These are phyloP conservation scores for Conchocele bisecta DNA, from an alignment of 2,888 invertebrate genomes.

Conservation along the genomic window DNA sequence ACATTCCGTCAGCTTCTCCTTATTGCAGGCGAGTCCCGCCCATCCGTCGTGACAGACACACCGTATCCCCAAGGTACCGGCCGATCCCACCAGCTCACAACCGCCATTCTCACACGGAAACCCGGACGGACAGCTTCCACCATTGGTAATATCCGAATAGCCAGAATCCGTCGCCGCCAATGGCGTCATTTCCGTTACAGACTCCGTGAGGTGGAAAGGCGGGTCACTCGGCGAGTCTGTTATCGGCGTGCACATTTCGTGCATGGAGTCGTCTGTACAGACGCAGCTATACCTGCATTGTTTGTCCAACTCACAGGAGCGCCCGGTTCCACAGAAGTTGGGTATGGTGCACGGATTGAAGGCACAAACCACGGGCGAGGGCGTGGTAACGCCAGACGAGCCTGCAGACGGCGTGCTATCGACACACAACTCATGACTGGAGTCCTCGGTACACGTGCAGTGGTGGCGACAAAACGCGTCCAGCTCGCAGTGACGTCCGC, in stretches of 20 bases:
- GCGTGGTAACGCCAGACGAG: conserved; percentile 14
- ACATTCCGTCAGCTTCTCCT: conserved; percentile 6
- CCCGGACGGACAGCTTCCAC: neutral
- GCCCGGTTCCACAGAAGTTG: conserved; percentile 24
- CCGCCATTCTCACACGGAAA: conserved; percentile 13
- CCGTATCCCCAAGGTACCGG: too few relatives aligned
- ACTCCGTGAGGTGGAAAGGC: neutral
- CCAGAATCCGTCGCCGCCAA: neutral
- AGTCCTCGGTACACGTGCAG: conserved; percentile 22
- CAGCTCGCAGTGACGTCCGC: conserved; percentile 32
- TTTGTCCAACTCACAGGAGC: conserved; percentile 22
- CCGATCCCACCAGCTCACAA: too few relatives aligned
- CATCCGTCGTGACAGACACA: conserved; percentile 23
- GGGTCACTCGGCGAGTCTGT: neutral
- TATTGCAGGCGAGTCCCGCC: conserved; percentile 19
- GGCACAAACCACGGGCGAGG: conserved; percentile 7
- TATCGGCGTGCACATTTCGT: conserved; percentile 21
- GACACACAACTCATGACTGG: conserved; percentile 16
- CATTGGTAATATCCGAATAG: neutral
- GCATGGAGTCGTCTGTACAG: conserved; percentile 27
- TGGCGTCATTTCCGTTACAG: too few relatives aligned
- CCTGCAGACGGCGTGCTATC: neutral
- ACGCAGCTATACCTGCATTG: conserved; percentile 31
- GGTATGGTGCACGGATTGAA: conserved; percentile 31
- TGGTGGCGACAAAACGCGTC: conserved; percentile 29